Evolutionary conservation across 2,113 vertebrate genomes (phyloP), one percentile per base, ranked within the genome.

Genomic region (Sminthopsis crassicaudata): DNA sequence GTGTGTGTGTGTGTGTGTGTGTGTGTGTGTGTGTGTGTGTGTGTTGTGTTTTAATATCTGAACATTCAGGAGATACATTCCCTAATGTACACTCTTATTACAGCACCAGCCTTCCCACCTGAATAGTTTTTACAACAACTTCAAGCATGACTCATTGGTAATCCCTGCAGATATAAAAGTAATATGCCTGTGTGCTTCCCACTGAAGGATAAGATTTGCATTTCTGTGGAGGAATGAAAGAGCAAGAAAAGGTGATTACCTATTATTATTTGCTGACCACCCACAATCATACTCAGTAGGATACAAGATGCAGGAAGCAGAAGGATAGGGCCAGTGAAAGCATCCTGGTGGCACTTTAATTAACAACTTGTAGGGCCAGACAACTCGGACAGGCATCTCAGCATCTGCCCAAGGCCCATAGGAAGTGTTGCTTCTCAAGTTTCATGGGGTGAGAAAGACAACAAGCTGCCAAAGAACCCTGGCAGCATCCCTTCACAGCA

Each of bases 191-290:
- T 19, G 23, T 90, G 54, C 95, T 96, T 93, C 95, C 88, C 92
- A 94, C 26, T 90, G 57, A 95, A 97, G 93, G 90, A 90, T 52
- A 51, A 0, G 9, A 97, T 96, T 93, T 96, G 92, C 97, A 94
- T 96, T 97, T 96, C 97, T 95, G 60, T 76, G 50, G 92, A 90
- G 93, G 30, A 76, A 24, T 96, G 93, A 93, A 94, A 96, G 95
- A 93, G 91, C 16, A 93, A 46, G 54, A 93, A 52, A 92, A 57
- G 42, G 57, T 92, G 94, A 95, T 96, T 94, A 94, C 94, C 96
- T 95, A 94, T 96, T 94, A 94, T 96, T 95, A 96, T 97, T 96
- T 96, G 95, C 94, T 94, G 95, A 67, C 95, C 93, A 91, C 95
- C 93, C 92, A 90, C 50, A 92, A n/a, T 94, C 25, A 90, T 46